A percentile compares a stretch with the other conserved stretches of the same genome.
These are phyloP conservation scores for Lagorchestes hirsutus DNA, from an alignment of 2,797 vertebrate genomes.

Conservation along the genomic window DNA sequence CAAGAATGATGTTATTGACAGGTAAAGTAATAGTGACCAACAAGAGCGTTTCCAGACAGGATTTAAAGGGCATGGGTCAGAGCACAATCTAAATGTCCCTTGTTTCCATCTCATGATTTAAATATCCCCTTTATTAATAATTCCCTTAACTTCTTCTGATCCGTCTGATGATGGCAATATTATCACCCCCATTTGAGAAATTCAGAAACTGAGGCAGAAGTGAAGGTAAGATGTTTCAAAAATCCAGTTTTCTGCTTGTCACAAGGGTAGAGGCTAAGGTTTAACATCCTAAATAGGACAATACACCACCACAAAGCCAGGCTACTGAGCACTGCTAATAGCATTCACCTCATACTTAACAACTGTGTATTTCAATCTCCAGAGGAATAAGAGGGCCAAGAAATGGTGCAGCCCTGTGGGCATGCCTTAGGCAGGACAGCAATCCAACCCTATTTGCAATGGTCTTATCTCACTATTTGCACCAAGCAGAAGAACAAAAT, in stretches of 20 bases:
- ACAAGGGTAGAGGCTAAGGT: not conserved
- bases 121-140: not conserved
- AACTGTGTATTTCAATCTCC: not conserved
- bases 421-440: not conserved
- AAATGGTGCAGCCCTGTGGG: not conserved
- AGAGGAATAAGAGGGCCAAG: not conserved
- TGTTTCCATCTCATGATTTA: not conserved
- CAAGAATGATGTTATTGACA: not conserved
- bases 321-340: not conserved
- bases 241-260: not conserved
- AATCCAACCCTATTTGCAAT: fast-evolving
- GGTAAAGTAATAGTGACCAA: not conserved
- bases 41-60: not conserved
- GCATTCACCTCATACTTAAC: not conserved
- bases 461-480: not conserved
- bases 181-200: not conserved
- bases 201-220: not conserved
- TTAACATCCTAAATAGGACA: not conserved
- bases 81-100: not conserved
- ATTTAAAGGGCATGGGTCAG: not conserved
- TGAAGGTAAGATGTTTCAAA: not conserved
- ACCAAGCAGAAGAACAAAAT: not conserved
- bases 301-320: not conserved
- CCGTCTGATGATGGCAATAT: not conserved
- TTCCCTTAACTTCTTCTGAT: not conserved